phyloP scores from a whole-genome alignment of 2,888 invertebrate species.

The Caenorhabditis doughertyi region DNA sequence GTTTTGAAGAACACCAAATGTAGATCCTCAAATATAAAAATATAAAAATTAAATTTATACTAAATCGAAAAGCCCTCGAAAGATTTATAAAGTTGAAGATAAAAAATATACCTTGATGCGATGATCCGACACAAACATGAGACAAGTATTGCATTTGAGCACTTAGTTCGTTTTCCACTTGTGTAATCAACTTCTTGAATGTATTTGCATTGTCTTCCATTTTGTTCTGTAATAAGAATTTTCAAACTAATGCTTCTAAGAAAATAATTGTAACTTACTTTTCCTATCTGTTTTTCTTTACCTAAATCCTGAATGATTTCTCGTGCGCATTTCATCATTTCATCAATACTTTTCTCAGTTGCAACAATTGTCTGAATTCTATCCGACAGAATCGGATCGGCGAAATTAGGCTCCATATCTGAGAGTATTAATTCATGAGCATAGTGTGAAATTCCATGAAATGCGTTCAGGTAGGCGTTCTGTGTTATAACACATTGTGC shows the following conservation, averaged over 20 bases:
- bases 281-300: slow-evolving; percentile 73
- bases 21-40: slow-evolving; percentile 53
- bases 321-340: slow-evolving; percentile 64
- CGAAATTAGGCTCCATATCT: not conserved
- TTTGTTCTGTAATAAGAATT: slow-evolving; percentile 57
- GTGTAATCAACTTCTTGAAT: slow-evolving; percentile 65
- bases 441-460: not conserved
- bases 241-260: not conserved
- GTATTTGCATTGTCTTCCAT: slow-evolving; percentile 70
- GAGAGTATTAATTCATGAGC: not conserved
- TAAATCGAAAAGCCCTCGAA: too few species aligned
- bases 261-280: slow-evolving; percentile 38
- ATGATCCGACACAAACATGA: slow-evolving; percentile 74
- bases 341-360: slow-evolving; percentile 68
- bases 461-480: not conserved
- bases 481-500: not conserved
- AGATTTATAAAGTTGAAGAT: too few species aligned
- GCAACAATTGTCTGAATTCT: slow-evolving; percentile 59
- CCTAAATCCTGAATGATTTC: slow-evolving; percentile 67
- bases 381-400: slow-evolving; percentile 45
- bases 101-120: slow-evolving; percentile 63
- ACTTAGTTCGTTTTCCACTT: slow-evolving; percentile 65
- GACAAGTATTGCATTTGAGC: slow-evolving; percentile 72
- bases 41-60: not conserved
- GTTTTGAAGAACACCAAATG: slow-evolving; percentile 72